A percentile compares a stretch with the other conserved stretches of the same genome.
Conservation (phyloP, 2,888 invertebrate genomes). For the Agelastica alni region DNA sequence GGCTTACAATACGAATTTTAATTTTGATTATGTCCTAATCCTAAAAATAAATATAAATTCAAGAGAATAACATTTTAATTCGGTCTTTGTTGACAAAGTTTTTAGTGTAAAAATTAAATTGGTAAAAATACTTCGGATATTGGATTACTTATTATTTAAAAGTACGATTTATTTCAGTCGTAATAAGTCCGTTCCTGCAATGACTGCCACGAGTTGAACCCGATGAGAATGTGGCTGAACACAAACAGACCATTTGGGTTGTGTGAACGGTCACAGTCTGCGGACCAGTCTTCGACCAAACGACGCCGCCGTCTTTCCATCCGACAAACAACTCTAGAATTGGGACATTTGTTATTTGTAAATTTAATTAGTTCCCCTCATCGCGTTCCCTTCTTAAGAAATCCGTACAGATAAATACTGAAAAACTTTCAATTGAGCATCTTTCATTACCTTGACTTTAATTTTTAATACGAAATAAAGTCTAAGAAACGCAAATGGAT, state of each 20-base stretch:
- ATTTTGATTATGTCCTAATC: no score
- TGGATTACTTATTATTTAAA: no score
- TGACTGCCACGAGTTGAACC: slow-evolving; percentile 18
- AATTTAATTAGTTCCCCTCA: slow-evolving; percentile 46
- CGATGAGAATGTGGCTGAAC: slow-evolving; percentile 37
- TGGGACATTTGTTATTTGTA: slow-evolving; percentile 55
- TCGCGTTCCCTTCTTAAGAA: not conserved
- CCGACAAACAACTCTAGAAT: slow-evolving; percentile 53
- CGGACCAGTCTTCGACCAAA: slow-evolving; percentile 26
- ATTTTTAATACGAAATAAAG: no score
- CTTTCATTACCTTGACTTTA: no score
- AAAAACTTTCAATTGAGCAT: no score
- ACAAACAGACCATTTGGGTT: slow-evolving; percentile 32
- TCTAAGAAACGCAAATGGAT: no score
- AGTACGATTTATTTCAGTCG: no score
- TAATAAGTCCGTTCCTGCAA: not conserved
- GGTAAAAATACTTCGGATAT: no score
- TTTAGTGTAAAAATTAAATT: no score
- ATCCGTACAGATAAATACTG: not conserved
- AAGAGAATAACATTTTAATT: not conserved
- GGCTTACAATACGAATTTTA: no score
- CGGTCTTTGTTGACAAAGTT: no score
- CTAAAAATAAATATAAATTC: no score
- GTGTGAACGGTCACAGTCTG: slow-evolving; percentile 45
- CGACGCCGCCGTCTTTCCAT: slow-evolving; percentile 36